Base-by-base conservation (phyloP, 1,140 invertebrate genomes). In the Phenacoccus solenopsis region DNA sequence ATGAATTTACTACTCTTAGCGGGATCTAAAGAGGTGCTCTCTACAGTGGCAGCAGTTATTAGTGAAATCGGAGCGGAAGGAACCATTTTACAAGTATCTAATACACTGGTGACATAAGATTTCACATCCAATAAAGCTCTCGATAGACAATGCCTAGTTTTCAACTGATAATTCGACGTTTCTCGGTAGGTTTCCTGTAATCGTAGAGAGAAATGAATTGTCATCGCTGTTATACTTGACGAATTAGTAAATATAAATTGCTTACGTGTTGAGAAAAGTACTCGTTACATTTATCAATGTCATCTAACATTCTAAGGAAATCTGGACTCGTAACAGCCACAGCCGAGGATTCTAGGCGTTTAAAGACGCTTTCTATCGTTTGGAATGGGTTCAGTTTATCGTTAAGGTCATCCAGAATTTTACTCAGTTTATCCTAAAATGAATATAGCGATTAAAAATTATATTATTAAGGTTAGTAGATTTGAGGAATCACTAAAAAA, bases 221-320 rank as follows among this genome's bases (percentile, higher is more conserved):
- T n/a, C n/a, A n/a, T n/a, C n/a, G n/a, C n/a, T n/a, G 5, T 49
- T 49, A 12, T 49, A 61, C 24, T 67, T 13, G 67, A 30, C 2
- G 30, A 68, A 68, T 68, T 20, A n/a, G 30, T 4, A 68, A 68
- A 30, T 30, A 9, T 59, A 67, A 35, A 57, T 30, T 70, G 83
- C 84, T 87, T 80, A 91, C 88, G 84, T 96, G 90, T 70, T 80
- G 81, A 57, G 87, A 86, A 77, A 97, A 85, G 80, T 95, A 97
- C 4, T 86, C 84, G 70, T 96, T 87, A 74, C 92, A 94, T 27
- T 88, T 86, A 79, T 97, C 93, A 68, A 98, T 88, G 75, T 91
- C 87, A 28, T 88, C 86, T 12, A 98, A 79, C 69, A 94, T 83
- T 68, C 85, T 84, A 69, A 90, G 87, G 76, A 95, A 94, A 0